Evolutionary conservation across 2,888 invertebrate genomes (phyloP).

Genomic region (Synanthedon formicaeformis): DNA sequence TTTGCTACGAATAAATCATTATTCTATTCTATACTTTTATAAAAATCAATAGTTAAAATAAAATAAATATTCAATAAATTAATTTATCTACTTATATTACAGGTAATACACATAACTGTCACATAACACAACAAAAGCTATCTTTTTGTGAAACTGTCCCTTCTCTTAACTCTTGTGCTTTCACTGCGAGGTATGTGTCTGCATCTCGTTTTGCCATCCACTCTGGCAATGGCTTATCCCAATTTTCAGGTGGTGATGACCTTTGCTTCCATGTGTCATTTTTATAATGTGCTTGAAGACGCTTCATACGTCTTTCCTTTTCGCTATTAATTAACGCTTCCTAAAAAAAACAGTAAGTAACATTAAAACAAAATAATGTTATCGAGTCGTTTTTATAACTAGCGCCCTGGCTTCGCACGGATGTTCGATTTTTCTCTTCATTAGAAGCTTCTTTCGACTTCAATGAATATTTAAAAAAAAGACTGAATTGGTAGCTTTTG

Average conservation of each 20-base stretch:
- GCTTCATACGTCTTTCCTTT: constrained; percentile 68
- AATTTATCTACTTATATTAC: too few relatives aligned
- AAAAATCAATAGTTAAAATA: background rate
- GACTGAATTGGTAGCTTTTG: too few relatives aligned
- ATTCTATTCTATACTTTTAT: too few relatives aligned
- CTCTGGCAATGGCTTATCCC: constrained; percentile 85
- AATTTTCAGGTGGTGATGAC: constrained; percentile 80
- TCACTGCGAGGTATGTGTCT: constrained; percentile 73
- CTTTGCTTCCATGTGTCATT: constrained; percentile 88
- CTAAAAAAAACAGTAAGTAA: constrained; percentile 39
- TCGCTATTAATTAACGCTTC: constrained; percentile 79
- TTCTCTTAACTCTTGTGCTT: constrained; percentile 72
- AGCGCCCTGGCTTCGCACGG: too few relatives aligned
- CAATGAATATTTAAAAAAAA: too few relatives aligned
- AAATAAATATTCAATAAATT: background rate
- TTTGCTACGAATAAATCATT: too few relatives aligned
- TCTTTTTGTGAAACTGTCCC: constrained; percentile 30
- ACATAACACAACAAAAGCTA: constrained; percentile 46
- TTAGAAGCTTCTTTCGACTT: too few relatives aligned
- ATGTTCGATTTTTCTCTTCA: too few relatives aligned
- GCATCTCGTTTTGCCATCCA: constrained; percentile 78
- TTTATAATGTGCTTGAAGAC: constrained; percentile 75
- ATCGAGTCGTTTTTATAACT: too few relatives aligned
- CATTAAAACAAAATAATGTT: too few relatives aligned
- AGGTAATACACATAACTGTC: constrained; percentile 10